Conservation (phyloP, 35 echinoderm and acorn worm genomes). For the Chiridota heheva region DNA sequence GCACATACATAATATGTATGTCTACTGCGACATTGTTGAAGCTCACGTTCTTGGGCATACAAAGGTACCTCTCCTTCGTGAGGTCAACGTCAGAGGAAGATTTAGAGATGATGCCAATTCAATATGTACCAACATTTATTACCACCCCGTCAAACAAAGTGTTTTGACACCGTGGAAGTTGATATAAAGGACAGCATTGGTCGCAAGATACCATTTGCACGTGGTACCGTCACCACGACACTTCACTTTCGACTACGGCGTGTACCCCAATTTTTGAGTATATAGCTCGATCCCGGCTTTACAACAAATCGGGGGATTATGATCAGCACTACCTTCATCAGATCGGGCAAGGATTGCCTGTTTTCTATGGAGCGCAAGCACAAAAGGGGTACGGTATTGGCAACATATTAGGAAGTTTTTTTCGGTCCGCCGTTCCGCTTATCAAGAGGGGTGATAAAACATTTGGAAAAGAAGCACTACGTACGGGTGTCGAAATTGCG, state of each 20-base stretch:
- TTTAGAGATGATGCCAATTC: slow-evolving; percentile 16
- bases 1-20: slow-evolving; percentile 47
- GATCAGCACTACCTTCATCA: slow-evolving; percentile 35
- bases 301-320: slow-evolving; percentile 14
- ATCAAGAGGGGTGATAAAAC: slow-evolving; percentile 23
- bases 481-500: slow-evolving; percentile 30
- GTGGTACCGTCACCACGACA: slow-evolving; percentile 53
- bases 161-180: slow-evolving; percentile 51
- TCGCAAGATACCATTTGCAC: slow-evolving; percentile 25
- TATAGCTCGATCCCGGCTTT: not conserved
- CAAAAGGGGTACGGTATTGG: slow-evolving; percentile 39
- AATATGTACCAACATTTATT: slow-evolving; percentile 45
- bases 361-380: not conserved
- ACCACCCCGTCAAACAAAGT: slow-evolving; percentile 57
- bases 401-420: slow-evolving; percentile 29
- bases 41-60: slow-evolving; percentile 41
- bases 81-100: slow-evolving; percentile 20
- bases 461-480: slow-evolving; percentile 39
- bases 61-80: slow-evolving; percentile 54
- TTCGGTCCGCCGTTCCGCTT: slow-evolving; percentile 32
- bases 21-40: slow-evolving; percentile 69
- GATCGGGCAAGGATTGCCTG: slow-evolving; percentile 14
- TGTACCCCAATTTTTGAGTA: slow-evolving; percentile 17
- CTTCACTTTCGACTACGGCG: slow-evolving; percentile 55
- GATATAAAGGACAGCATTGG: slow-evolving; percentile 63